Percentiles rank a stretch among this genome's conserved stretches.
Evolutionary conservation across 2,888 invertebrate genomes (phyloP).

Genomic region (Chorisops tibialis): DNA sequence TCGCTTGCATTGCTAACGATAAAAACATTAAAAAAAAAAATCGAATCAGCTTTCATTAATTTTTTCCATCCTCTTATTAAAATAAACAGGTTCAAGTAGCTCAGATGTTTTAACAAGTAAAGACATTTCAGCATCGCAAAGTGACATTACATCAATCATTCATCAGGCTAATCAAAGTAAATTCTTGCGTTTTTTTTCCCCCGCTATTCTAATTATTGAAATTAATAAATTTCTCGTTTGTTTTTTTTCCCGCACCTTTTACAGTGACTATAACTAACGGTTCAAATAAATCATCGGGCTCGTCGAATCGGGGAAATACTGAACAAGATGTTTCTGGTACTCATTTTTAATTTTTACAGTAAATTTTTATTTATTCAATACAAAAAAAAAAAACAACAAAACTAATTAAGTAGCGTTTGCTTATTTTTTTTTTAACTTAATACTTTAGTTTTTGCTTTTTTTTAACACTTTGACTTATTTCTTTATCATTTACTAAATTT

Average conservation of each 20-base stretch:
- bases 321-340: constrained; percentile 51
- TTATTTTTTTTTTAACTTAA: constrained; percentile 1
- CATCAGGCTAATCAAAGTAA: constrained; percentile 52
- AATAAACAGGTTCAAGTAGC: constrained; percentile 47
- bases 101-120: constrained; percentile 53
- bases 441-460: constrained; percentile 25
- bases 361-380: too few relatives aligned
- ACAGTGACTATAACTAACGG: constrained; percentile 50
- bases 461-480: too few relatives aligned
- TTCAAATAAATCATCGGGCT: constrained; percentile 52
- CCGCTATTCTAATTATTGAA: not conserved
- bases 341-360: constrained; percentile 36
- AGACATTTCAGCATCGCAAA: constrained; percentile 53
- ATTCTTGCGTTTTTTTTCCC: constrained; percentile 2
- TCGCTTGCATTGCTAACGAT: too few relatives aligned
- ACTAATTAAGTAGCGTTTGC: not conserved
- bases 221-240: constrained; percentile 1
- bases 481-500: too few relatives aligned
- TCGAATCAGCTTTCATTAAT: not conserved
- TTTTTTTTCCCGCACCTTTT: constrained; percentile 12
- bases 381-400: not conserved
- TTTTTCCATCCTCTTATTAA: not conserved
- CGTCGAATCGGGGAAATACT: constrained; percentile 51
- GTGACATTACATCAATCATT: constrained; percentile 53
- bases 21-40: too few relatives aligned